Conservation (phyloP, 1,140 invertebrate species). For the Scaptomyza montana region DNA sequence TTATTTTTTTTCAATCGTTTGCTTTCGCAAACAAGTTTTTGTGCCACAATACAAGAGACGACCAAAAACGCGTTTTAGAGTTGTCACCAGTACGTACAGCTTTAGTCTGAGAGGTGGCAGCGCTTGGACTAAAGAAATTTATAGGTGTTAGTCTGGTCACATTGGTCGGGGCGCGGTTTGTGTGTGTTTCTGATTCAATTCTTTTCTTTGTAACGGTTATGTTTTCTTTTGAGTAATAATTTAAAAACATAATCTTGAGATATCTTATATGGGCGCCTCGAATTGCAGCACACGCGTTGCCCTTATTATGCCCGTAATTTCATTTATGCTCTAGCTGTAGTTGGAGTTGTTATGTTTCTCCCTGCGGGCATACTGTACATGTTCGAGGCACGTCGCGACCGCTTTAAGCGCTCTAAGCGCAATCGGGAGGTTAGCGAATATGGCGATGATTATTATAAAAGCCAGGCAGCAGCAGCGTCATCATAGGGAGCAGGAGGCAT, state of each 20-base stretch:
- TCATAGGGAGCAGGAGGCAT: slow-evolving; percentile 65
- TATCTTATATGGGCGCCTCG: slow-evolving; percentile 84
- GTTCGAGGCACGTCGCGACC: slow-evolving; percentile 91
- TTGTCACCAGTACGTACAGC: slow-evolving; percentile 13
- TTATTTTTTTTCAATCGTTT: slow-evolving; percentile 42
- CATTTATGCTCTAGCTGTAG: slow-evolving; percentile 93
- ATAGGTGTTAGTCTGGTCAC: slow-evolving; percentile 17
- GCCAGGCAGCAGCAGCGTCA: slow-evolving; percentile 52
- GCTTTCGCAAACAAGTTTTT: slow-evolving; percentile 56
- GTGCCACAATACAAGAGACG: slow-evolving; percentile 58
- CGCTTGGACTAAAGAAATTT: neutral
- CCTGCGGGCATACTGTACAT: slow-evolving; percentile 91
- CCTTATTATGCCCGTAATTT: slow-evolving; percentile 87
- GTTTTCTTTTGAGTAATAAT: slow-evolving; percentile 8
- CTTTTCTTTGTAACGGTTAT: neutral
- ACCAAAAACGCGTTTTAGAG: slow-evolving; percentile 18
- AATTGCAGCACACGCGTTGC: slow-evolving; percentile 89
- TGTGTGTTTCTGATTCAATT: slow-evolving; percentile 35
- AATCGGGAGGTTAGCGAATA: slow-evolving; percentile 87
- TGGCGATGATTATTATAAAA: slow-evolving; percentile 84
- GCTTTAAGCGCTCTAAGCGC: slow-evolving; percentile 87
- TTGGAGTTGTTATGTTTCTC: slow-evolving; percentile 90
- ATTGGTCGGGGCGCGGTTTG: slow-evolving; percentile 42
- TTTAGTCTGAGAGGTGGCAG: neutral
- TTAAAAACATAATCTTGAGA: slow-evolving; percentile 3